Evolutionary conservation across 1,140 invertebrate species (phyloP), one percentile per base, ranked within the genome.

Genomic region (Leptonema lineaticorne): DNA sequence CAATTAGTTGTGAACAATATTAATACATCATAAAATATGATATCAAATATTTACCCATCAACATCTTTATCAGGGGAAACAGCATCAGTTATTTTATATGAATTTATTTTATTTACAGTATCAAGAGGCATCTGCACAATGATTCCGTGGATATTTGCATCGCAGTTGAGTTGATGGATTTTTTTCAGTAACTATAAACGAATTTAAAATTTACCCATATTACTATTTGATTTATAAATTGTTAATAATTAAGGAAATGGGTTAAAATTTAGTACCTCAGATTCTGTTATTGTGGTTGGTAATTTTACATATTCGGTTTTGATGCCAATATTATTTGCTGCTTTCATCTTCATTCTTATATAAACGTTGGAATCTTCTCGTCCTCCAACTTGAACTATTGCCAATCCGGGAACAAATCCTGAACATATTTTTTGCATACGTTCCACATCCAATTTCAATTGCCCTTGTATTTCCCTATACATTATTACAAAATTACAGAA

Each of bases 351-450:
- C 89, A 95, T 96, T 41, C 92, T 84, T 77, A 99, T 99, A 79
- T 99, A 99, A 6, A 99, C 96, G 85, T 98, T 99, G n/a, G 97
- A 99, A 82, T 99, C 97, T 78, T 96, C 94, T 7, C 96, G 84
- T 1, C 89, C 89, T 1, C 97, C 97, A 37, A 99, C 97, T 83
- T 94, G 92, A 5, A 93, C 88, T 69, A 95, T 94, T 3, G 90
- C 88, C 59, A 98, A 81, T 1, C 89, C 88, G 0, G 94, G 93
- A 64, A 78, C 75, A 76, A 91, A 95, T 50, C 82, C 80, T 0
- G 89, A 82, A 56, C 86, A 75, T 69, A 83, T 81, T 46, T 84
- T 66, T 60, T 86, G 85, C 41, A 95, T 75, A 26, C 79, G 76
- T 5, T 72, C 73, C 5, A 96, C 89, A 76, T 94, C 87, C 72